phyloP scores from a whole-genome alignment of 2,797 vertebrate genomes.

The Coilia nasus region DNA sequence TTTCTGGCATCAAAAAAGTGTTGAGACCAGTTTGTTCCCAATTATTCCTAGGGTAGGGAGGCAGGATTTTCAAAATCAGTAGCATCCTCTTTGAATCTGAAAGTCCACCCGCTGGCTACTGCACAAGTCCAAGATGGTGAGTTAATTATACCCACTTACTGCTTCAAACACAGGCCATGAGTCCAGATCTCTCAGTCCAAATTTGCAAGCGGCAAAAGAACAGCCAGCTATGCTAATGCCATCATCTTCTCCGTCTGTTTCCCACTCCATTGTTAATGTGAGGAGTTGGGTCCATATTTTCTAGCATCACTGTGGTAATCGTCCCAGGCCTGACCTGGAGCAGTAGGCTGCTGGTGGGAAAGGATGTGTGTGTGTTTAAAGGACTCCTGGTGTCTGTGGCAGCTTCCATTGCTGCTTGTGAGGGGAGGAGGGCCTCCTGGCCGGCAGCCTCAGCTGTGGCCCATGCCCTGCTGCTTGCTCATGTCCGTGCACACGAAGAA shows the following conservation, averaged over 20 bases:
- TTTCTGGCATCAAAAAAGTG: slow-evolving; percentile 1
- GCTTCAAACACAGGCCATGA: neutral
- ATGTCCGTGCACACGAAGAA: slow-evolving; percentile 96
- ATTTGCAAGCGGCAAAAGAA: neutral
- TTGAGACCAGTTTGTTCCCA: slow-evolving; percentile 14
- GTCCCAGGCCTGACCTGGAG: neutral
- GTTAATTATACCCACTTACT: neutral
- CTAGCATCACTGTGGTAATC: neutral
- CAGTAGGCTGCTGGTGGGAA: too few species aligned
- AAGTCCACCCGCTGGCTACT: neutral
- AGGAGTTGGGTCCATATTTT: neutral
- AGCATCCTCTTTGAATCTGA: neutral
- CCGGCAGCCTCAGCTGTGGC: slow-evolving; percentile 80
- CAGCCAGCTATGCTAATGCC: neutral
- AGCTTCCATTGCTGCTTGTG: too few species aligned
- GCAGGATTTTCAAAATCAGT: neutral
- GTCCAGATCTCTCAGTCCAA: neutral
- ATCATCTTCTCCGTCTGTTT: neutral
- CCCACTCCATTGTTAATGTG: neutral
- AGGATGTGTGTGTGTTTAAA: too few species aligned
- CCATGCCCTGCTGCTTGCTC: slow-evolving; percentile 89
- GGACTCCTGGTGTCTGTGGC: too few species aligned
- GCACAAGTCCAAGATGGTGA: neutral
- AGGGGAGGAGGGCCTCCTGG: neutral
- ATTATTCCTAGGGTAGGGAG: neutral